Evolutionary conservation across 2,797 vertebrate genomes (phyloP).

Genomic region (Falco rusticolus): DNA sequence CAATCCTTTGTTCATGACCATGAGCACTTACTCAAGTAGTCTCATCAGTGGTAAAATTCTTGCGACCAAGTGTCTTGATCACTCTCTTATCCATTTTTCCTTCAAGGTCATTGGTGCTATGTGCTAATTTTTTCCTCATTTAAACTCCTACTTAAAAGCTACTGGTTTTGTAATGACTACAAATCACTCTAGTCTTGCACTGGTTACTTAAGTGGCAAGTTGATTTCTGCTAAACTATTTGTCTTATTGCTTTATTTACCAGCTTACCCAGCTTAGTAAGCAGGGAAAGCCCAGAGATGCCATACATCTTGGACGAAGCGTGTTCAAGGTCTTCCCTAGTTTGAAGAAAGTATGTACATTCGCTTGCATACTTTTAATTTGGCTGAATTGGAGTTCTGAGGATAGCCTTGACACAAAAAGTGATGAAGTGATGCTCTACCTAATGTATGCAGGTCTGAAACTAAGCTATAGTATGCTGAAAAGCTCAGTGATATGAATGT

Average conservation of each 20-base stretch:
- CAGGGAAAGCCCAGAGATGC: neutral
- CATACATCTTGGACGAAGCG: neutral
- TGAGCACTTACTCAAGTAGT: neutral
- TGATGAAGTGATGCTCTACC: neutral
- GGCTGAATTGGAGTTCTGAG: neutral
- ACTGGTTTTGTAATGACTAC: neutral
- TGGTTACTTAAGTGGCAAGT: neutral
- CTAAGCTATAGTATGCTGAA: neutral
- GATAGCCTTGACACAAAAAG: neutral
- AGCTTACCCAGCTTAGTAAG: rapidly evolving
- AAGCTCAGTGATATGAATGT: neutral
- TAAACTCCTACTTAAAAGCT: slow-evolving; percentile 19
- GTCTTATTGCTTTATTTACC: neutral
- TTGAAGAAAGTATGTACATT: neutral
- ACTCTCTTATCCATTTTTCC: neutral
- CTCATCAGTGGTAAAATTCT: slow-evolving; percentile 29
- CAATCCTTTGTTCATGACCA: neutral
- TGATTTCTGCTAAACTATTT: neutral
- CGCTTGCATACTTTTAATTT: neutral
- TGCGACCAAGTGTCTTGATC: neutral
- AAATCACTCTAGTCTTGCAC: neutral
- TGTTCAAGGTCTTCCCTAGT: neutral
- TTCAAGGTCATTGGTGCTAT: neutral
- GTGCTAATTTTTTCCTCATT: slow-evolving; percentile 2
- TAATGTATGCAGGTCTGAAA: neutral